Conservation (phyloP, 2,797 vertebrate genomes). For the Crocidura indochinensis region DNA sequence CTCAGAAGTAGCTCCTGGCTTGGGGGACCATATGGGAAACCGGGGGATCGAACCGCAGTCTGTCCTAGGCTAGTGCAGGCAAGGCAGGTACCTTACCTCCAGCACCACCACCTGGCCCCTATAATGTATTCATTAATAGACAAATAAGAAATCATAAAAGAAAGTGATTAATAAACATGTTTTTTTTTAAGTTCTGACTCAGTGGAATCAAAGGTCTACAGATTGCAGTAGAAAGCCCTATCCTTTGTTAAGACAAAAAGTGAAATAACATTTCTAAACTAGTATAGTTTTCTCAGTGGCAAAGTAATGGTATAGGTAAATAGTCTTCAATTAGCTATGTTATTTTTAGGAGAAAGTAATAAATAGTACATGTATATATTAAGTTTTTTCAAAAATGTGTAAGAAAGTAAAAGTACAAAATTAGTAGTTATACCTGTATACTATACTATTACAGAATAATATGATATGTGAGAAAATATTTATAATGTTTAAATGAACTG, state of each 20-base stretch:
- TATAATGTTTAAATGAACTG: not conserved
- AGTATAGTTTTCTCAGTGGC: conserved; percentile 41
- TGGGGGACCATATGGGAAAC: too few relatives aligned
- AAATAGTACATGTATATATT: conserved; percentile 3
- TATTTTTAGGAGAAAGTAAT: conserved; percentile 50
- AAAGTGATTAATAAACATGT: conserved; percentile 13
- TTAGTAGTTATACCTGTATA: not conserved
- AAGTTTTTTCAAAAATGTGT: conserved; percentile 10
- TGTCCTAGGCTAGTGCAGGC: too few relatives aligned
- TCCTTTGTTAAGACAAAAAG: conserved; percentile 24
- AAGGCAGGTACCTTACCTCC: too few relatives aligned
- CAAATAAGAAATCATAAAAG: conserved; percentile 29
- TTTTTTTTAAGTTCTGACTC: not conserved
- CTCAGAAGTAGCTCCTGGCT: too few relatives aligned
- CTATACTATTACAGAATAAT: conserved; percentile 28
- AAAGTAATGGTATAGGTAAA: conserved; percentile 56
- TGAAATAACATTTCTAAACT: conserved; percentile 46
- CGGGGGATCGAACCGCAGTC: too few relatives aligned
- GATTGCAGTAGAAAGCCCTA: not conserved
- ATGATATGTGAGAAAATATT: not conserved
- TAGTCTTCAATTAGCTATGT: conserved; percentile 22
- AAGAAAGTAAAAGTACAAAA: conserved; percentile 45
- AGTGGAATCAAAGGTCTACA: conserved; percentile 56
- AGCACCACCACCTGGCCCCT: too few relatives aligned
- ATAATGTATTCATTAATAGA: conserved; percentile 52